Evolutionary conservation across 2,888 invertebrate genomes (phyloP).

Genomic region (Matsumyia berberina): DNA sequence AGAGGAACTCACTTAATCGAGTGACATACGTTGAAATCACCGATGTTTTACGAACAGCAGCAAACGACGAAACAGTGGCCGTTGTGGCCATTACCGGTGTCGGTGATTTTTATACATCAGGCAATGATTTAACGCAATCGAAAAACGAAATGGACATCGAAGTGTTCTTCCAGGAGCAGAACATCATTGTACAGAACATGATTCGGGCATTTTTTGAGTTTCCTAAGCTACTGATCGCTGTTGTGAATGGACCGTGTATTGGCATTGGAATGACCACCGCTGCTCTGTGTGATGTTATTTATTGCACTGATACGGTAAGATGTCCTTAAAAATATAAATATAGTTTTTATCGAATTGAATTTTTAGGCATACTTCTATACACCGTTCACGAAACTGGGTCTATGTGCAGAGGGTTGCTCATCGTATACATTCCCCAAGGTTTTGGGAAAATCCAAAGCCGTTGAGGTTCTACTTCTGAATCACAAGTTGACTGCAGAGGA

Average conservation of each 20-base stretch:
- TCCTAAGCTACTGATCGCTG: conserved; percentile 93
- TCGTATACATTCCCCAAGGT: conserved; percentile 93
- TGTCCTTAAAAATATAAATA: not conserved
- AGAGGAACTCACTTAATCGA: conserved; percentile 91
- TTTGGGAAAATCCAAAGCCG: conserved; percentile 91
- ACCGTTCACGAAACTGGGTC: conserved; percentile 93
- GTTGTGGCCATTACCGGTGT: conserved; percentile 89
- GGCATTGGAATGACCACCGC: conserved; percentile 92
- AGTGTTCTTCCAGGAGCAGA: conserved; percentile 79
- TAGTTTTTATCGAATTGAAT: conserved; percentile 18
- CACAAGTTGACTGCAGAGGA: conserved; percentile 91
- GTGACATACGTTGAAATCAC: conserved; percentile 89
- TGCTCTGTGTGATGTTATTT: conserved; percentile 94
- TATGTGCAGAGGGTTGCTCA: conserved; percentile 96
- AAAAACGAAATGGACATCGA: conserved; percentile 78
- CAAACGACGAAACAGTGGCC: conserved; percentile 87
- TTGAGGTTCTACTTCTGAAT: conserved; percentile 88
- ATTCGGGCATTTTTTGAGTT: conserved; percentile 92
- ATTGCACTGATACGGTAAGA: conserved; percentile 91
- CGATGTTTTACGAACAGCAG: conserved; percentile 88
- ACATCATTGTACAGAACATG: conserved; percentile 86
- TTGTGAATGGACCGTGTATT: conserved; percentile 97
- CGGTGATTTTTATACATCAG: conserved; percentile 81
- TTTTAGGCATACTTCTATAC: conserved; percentile 93
- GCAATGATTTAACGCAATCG: conserved; percentile 79